phyloP scores from a whole-genome alignment of 2,797 vertebrate species.

The Melanotaenia pygmaea region DNA sequence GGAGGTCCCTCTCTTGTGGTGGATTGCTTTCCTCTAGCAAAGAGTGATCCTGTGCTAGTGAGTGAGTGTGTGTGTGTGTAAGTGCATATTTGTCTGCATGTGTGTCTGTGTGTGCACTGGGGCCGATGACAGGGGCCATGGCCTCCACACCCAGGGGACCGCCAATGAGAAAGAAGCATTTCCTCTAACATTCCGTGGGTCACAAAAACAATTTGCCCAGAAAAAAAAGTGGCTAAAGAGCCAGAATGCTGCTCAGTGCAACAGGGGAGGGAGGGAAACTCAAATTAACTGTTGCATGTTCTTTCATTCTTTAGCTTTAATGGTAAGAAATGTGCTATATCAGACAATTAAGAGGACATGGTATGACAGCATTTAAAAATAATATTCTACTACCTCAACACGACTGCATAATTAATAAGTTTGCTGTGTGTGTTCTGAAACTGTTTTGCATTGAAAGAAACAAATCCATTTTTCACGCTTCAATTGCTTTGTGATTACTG shows the following conservation, averaged over 20 bases:
- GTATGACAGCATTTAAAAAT: constrained; percentile 58
- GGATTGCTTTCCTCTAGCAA: constrained; percentile 83
- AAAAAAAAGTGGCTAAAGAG: constrained; percentile 83
- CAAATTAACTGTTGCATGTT: constrained; percentile 39
- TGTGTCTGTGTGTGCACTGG: constrained; percentile 64
- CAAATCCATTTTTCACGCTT: constrained; percentile 81
- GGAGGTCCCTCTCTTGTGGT: constrained; percentile 79
- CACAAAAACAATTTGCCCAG: constrained; percentile 86
- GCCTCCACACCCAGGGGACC: constrained; percentile 83
- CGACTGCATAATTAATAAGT: constrained; percentile 73
- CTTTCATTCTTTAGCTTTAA: constrained; percentile 39
- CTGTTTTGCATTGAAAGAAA: constrained; percentile 76
- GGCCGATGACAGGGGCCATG: constrained; percentile 85
- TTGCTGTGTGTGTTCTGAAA: constrained; percentile 68
- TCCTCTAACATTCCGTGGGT: constrained; percentile 85
- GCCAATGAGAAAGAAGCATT: constrained; percentile 88
- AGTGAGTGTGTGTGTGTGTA: constrained; percentile 22
- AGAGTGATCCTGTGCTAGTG: constrained; percentile 64
- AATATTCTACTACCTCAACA: constrained; percentile 43
- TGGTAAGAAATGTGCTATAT: constrained; percentile 28
- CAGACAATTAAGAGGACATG: constrained; percentile 53
- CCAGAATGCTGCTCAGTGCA: constrained; percentile 64
- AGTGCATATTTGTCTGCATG: neutral
- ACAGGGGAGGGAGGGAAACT: constrained; percentile 16
- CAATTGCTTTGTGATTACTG: constrained; percentile 79